Conservation (phyloP, 2,797 vertebrate species). For the Diceros bicornis region DNA sequence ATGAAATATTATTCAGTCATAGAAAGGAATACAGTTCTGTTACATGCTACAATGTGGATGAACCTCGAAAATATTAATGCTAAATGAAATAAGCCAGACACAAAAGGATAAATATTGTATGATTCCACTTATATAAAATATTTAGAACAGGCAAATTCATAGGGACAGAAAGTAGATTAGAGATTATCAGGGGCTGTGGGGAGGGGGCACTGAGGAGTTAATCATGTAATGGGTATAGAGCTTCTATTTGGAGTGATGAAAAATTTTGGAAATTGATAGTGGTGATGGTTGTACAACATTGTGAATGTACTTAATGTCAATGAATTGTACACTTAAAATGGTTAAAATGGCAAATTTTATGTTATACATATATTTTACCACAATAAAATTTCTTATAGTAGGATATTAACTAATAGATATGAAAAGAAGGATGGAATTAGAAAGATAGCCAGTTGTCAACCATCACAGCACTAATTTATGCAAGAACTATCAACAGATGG, state of each 20-base stretch:
- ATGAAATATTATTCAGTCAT: background rate
- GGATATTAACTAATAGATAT: background rate
- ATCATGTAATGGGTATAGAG: background rate
- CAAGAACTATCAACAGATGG: background rate
- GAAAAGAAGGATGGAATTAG: background rate
- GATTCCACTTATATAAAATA: background rate
- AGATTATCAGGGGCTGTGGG: background rate
- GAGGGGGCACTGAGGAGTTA: background rate
- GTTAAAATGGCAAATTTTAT: background rate
- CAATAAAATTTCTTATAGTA: background rate
- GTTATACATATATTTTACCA: background rate
- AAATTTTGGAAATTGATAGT: too few species aligned
- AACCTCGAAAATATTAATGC: background rate
- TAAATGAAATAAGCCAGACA: background rate
- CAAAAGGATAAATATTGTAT: background rate
- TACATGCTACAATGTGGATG: background rate
- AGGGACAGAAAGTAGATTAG: background rate
- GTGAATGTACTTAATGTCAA: background rate
- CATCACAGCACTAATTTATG: background rate
- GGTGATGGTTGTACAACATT: background rate
- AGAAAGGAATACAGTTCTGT: background rate
- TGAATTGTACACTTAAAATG: background rate
- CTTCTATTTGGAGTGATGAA: background rate
- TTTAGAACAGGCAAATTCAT: background rate
- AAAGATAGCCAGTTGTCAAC: background rate